phyloP scores from a whole-genome alignment of 1,140 invertebrate genomes.

The Papilio glaucus region DNA sequence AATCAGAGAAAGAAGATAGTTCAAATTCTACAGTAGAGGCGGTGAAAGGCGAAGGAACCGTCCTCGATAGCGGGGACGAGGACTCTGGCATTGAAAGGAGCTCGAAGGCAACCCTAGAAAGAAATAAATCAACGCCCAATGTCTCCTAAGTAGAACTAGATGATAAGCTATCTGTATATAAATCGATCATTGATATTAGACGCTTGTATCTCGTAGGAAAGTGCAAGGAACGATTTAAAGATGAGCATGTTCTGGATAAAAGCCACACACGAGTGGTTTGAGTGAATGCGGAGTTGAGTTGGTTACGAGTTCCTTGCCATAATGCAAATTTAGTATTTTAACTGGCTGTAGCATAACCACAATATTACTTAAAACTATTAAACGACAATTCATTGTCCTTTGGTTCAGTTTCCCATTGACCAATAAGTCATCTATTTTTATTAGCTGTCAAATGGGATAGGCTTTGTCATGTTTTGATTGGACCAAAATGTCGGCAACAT shows the following conservation, averaged over 20 bases:
- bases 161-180: constrained; percentile 45
- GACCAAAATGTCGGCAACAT: constrained; percentile 17
- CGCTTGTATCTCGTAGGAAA: constrained; percentile 15
- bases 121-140: constrained; percentile 70
- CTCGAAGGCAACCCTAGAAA: constrained; percentile 82
- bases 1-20: constrained; percentile 52
- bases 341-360: neutral
- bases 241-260: neutral
- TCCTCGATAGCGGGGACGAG: constrained; percentile 85
- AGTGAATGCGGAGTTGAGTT: neutral
- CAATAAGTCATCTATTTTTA: too few species aligned
- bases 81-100: constrained; percentile 85
- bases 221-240: constrained; percentile 24
- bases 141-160: constrained; percentile 57
- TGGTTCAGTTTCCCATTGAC: neutral
- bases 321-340: constrained; percentile 15
- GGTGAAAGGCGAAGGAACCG: constrained; percentile 83
- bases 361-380: neutral
- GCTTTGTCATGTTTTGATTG: neutral
- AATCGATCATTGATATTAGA: constrained; percentile 31
- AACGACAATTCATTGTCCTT: neutral
- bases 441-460: too few species aligned
- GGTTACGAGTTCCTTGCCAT: neutral
- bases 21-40: constrained; percentile 57
- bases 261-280: neutral